Base-by-base conservation (phyloP, 2,797 vertebrate genomes). In the Acanthurus tractus region DNA sequence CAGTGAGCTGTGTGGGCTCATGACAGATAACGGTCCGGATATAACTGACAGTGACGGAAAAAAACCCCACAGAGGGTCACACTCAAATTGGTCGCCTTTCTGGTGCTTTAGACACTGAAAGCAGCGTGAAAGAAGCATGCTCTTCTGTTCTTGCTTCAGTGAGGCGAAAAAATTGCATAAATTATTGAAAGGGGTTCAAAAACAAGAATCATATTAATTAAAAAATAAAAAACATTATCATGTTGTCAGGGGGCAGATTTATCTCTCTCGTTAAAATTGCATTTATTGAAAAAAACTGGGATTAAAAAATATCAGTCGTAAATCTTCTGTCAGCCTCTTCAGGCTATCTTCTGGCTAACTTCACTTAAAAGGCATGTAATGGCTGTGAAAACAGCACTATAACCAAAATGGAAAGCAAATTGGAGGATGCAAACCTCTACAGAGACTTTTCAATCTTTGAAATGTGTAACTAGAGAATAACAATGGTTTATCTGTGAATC, bases 1-100 rank as follows among this genome's bases (percentile, higher is more conserved):
- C 75, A 56, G 53, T 8, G 63, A 72, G 75, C 84, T 64, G 70
- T 45, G 59, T 45, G 63, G 74, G 36, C 76, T 78, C 79, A 64
- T 76, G 76, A 84, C 73, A 54, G 79, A 82, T 73, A 70, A 76
- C 72, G 17, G 69, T 64, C 40, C 29, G 40, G 61, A 82, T 38
- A 69, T 44, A 79, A 78, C 14, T 56, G 75, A 85, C 76, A 76
- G 48, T 18, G 81, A 40, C 18, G 6, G 29, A 34, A 34, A 42
- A n/a, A 66, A 46, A 18, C 3, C 18, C 14, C n/a, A 64, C 54
- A 49, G 9, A 48, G 74, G 70, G 86, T 76, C 58, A 54, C 38
- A 63, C 76, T 86, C 53, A 85, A 49, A 65, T 61, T 29, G 52
- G 22, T 54, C 7, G 0, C 53, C 36, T 71, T 69, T 36, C 15